These are phyloP conservation scores for Rhea pennata DNA, from an alignment of 2,113 vertebrate species.

Conservation along the genomic window DNA sequence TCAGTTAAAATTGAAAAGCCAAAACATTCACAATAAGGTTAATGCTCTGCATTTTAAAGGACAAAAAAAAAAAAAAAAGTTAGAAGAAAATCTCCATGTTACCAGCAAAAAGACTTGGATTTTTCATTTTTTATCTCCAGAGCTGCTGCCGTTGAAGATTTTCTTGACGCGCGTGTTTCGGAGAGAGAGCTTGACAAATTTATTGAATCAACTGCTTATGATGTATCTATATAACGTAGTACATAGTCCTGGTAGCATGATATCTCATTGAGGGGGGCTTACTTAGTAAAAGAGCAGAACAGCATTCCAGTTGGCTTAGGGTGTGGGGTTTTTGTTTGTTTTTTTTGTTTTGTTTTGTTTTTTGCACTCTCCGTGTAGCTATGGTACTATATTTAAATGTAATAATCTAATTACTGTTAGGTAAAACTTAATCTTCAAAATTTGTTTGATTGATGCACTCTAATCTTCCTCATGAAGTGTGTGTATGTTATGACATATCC, in stretches of 20 bases:
- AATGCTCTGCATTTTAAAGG: not conserved
- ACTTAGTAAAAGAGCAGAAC: not conserved
- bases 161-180: rapidly evolving
- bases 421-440: not conserved
- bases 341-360: not conserved
- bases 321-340: not conserved
- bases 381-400: not conserved
- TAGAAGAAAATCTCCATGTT: not conserved
- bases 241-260: not conserved
- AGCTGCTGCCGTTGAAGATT: not conserved
- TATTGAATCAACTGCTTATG: not conserved
- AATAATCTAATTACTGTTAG: not conserved
- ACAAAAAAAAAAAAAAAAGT: not conserved
- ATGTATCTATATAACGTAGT: rapidly evolving
- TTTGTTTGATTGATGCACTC: not conserved
- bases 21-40: too few species aligned
- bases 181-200: not conserved
- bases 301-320: not conserved
- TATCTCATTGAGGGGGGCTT: not conserved
- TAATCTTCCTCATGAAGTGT: not conserved
- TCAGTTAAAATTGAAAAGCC: not conserved
- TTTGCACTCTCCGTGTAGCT: not conserved
- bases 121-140: not conserved
- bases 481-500: not conserved
- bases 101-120: not conserved